phyloP scores from a whole-genome alignment of 2,797 vertebrate genomes.

The Oreonectes daqikongensis region DNA sequence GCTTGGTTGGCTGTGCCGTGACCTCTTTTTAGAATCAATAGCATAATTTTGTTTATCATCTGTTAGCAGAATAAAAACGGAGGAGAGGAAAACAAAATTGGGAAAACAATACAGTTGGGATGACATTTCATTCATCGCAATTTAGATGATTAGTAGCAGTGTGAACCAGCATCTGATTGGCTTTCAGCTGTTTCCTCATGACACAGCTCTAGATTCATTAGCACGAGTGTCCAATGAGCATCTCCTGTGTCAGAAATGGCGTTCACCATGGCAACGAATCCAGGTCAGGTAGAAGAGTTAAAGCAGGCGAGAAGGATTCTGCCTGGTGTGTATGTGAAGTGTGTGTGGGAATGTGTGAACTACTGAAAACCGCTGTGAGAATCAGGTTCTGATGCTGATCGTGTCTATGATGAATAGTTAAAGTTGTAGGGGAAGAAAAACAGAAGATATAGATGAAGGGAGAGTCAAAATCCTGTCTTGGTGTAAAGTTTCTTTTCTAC shows the following conservation, averaged over 20 bases:
- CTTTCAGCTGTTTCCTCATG: background rate
- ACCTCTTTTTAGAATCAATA: slow-evolving; percentile 30
- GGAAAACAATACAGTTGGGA: background rate
- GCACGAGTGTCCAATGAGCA: background rate
- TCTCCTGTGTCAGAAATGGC: background rate
- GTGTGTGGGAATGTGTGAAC: slow-evolving; percentile 2
- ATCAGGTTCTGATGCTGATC: background rate
- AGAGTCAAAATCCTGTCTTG: background rate
- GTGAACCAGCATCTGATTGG: background rate
- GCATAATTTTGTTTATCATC: slow-evolving; percentile 21
- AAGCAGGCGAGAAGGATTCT: background rate
- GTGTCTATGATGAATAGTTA: background rate
- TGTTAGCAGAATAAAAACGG: slow-evolving; percentile 3
- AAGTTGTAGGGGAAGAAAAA: background rate
- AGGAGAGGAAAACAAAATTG: background rate
- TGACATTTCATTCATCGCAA: background rate
- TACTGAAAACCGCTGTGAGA: background rate
- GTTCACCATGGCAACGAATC: slow-evolving; percentile 10
- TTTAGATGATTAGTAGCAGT: background rate
- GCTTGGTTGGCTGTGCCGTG: background rate
- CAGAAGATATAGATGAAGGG: background rate
- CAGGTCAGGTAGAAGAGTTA: background rate
- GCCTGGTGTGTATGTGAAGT: background rate
- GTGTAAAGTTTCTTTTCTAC: background rate
- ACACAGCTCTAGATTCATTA: slow-evolving; percentile 1